phyloP scores from a whole-genome alignment of 1,140 invertebrate genomes.

The Maniola jurtina region DNA sequence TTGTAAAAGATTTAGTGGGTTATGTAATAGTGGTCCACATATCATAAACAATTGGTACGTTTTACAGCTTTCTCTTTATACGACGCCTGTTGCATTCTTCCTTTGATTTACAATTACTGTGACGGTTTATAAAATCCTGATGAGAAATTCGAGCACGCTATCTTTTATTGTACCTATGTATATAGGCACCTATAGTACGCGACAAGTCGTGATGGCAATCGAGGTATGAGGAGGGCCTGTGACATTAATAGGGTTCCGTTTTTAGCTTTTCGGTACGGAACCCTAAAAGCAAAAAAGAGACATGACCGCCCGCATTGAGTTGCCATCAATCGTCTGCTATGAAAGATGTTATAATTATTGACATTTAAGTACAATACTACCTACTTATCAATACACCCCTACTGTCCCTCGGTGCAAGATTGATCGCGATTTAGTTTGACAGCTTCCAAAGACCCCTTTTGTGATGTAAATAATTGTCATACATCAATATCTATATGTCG shows the following conservation, averaged over 20 bases:
- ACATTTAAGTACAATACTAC: constrained; percentile 7
- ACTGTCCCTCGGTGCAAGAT: constrained; percentile 26
- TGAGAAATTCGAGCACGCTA: constrained; percentile 22
- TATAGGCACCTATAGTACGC: too few species aligned
- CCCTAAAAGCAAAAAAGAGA: background rate
- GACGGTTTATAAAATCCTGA: constrained; percentile 9
- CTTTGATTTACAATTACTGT: constrained; percentile 25
- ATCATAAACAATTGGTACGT: constrained; percentile 15
- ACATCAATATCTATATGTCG: too few species aligned
- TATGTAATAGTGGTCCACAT: constrained; percentile 11
- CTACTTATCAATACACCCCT: constrained; percentile 18
- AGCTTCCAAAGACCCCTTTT: constrained; percentile 25
- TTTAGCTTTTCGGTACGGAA: background rate
- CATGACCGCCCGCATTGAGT: constrained; percentile 4
- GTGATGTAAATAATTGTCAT: background rate
- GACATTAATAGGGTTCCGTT: too few species aligned
- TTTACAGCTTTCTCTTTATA: constrained; percentile 30
- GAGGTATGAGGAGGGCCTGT: too few species aligned
- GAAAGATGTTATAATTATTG: constrained; percentile 9
- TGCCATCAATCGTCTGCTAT: constrained; percentile 10
- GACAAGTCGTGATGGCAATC: too few species aligned
- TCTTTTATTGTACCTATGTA: constrained; percentile 1
- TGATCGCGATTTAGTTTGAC: constrained; percentile 38
- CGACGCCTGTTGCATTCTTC: constrained; percentile 22
- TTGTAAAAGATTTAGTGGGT: constrained; percentile 21